Evolutionary conservation across 2,888 invertebrate genomes (phyloP).

Genomic region (Parelbella ahira): DNA sequence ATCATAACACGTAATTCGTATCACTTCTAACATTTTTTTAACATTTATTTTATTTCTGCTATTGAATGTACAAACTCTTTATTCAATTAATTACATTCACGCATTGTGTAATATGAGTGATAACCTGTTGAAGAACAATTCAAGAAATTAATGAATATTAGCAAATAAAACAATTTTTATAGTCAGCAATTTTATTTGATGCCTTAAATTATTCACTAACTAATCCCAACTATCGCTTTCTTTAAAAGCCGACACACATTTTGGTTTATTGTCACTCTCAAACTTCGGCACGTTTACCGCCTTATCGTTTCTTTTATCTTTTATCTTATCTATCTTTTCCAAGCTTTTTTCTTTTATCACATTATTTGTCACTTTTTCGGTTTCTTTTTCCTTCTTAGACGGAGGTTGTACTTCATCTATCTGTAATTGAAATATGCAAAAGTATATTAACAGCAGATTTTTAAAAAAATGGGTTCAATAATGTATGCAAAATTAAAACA

Average conservation of each 20-base stretch:
- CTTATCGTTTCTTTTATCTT: conserved; percentile 28
- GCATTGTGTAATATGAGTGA: too few relatives aligned
- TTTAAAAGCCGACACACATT: conserved; percentile 59
- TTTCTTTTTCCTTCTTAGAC: conserved; percentile 34
- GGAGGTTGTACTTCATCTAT: conserved; percentile 55
- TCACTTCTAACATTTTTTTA: too few relatives aligned
- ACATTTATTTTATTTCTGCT: too few relatives aligned
- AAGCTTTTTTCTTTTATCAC: conserved; percentile 29
- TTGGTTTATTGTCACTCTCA: conserved; percentile 43
- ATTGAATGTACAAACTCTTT: too few relatives aligned
- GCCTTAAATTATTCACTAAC: conserved; percentile 25
- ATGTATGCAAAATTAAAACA: too few relatives aligned
- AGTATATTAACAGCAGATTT: too few relatives aligned
- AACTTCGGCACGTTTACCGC: too few relatives aligned
- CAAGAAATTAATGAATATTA: neutral
- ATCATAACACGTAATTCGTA: too few relatives aligned
- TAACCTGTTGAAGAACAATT: neutral
- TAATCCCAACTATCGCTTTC: conserved; percentile 72
- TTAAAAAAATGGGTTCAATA: too few relatives aligned
- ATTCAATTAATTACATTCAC: too few relatives aligned
- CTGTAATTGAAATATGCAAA: too few relatives aligned
- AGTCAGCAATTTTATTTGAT: conserved; percentile 4
- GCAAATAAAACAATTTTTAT: conserved; percentile 26
- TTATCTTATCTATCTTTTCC: conserved; percentile 28
- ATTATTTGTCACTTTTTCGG: conserved; percentile 29